Base-by-base conservation (phyloP, 2,888 invertebrate genomes). In the Aphidius colemani region DNA sequence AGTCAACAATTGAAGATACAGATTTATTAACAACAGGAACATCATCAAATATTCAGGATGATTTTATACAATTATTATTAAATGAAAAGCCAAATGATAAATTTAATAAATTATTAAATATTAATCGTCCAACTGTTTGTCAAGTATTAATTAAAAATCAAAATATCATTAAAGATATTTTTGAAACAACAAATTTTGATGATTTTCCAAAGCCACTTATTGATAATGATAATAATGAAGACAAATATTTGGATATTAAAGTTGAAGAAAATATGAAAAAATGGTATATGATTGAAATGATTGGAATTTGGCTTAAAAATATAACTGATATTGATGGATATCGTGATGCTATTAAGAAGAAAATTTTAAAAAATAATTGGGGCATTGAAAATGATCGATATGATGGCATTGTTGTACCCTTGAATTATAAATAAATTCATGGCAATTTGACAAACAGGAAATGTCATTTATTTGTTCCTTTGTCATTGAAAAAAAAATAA, bases 201-300 rank as follows among this genome's bases (percentile, higher is more conserved):
- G 64, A 64, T 58, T 68, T 71, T 51, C 71, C 71, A n/a, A 67
- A 67, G 60, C 70, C 71, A 7, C n/a, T 71, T 11, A 67, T 58
- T 9, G 53, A 50, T 39, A 44, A 46, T 9, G 61, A 65, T 7
- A 53, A 59, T 45, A 61, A 67, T 43, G 65, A 58, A 18, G 43
- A 30, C 7, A 61, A 65, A 48, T 50, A 48, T n/a, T 45, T 56
- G 9, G 53, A 65, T 11, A 55, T 50, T 7, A 65, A 64, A 56
- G 60, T 70, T 44, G 66, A 70, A 49, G 66, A 68, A 50, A 71
- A 67, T 48, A 71, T 71, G 67, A 71, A 70, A 49, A 57, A 64
- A 55, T 71, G 71, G 71, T 71, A 71, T 62, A 70, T 71, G 71
- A 70, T 71, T 63, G 71, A 71, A 56, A 65, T 70, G 61, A 68